Conservation (phyloP, 2,888 invertebrate genomes). For the Achlya flavicornis region DNA sequence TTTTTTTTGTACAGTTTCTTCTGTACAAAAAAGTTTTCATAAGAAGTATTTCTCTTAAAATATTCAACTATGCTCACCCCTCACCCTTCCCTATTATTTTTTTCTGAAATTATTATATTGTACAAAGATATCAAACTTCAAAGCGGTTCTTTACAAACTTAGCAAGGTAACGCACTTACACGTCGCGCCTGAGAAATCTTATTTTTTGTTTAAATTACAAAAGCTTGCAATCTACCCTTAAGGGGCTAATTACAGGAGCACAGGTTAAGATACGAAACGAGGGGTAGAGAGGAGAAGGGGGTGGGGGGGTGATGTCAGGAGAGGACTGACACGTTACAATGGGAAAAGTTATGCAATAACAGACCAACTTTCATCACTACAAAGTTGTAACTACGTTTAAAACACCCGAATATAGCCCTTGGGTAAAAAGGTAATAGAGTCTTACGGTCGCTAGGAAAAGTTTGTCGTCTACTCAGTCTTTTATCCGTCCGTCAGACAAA, state of each 20-base stretch:
- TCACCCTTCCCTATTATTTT: background rate
- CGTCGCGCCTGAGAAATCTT: slow-evolving; percentile 4
- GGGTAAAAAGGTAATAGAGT: slow-evolving; percentile 34
- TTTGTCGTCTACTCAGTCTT: slow-evolving; percentile 38
- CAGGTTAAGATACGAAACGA: slow-evolving; percentile 18
- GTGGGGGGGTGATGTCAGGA: slow-evolving; percentile 17
- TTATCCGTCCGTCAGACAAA: slow-evolving; percentile 52
- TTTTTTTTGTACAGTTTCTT: too few relatives aligned
- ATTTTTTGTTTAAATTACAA: slow-evolving; percentile 1
- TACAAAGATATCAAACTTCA: background rate
- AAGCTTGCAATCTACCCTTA: slow-evolving; percentile 32
- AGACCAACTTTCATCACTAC: slow-evolving; percentile 50
- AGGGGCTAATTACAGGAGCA: slow-evolving; percentile 56
- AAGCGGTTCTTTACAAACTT: slow-evolving; percentile 2
- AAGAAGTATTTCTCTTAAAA: background rate
- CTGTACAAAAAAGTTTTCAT: too few relatives aligned
- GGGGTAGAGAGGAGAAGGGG: slow-evolving; percentile 5
- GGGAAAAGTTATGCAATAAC: slow-evolving; percentile 72
- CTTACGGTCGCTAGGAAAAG: slow-evolving; percentile 22
- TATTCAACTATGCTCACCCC: background rate
- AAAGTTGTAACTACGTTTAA: slow-evolving; percentile 31
- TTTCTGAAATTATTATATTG: background rate
- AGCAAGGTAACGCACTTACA: slow-evolving; percentile 4
- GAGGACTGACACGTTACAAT: slow-evolving; percentile 60
- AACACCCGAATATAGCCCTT: slow-evolving; percentile 43